Conservation (phyloP, 1,140 invertebrate genomes). For the Cydia strobilella region DNA sequence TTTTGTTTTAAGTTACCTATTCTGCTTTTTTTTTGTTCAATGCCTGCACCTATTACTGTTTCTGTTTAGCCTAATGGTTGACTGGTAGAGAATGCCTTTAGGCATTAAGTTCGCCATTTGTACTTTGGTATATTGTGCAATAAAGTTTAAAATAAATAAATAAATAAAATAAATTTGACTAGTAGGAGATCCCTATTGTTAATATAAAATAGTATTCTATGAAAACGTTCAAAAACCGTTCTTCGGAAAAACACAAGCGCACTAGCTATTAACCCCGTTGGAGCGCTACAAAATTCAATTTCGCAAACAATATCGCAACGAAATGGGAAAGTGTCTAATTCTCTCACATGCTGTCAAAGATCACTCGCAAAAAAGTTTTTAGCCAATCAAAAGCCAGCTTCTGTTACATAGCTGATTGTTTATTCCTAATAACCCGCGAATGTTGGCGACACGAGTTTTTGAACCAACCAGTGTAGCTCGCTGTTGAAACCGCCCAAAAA, state of each 20-base stretch:
- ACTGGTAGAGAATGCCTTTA: too few relatives aligned
- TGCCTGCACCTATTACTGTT: too few relatives aligned
- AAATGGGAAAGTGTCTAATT: constrained; percentile 24
- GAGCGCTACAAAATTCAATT: not conserved
- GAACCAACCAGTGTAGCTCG: not conserved
- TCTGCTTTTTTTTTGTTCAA: too few relatives aligned
- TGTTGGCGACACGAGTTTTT: not conserved
- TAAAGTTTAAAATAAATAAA: too few relatives aligned
- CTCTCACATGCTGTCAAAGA: constrained; percentile 13
- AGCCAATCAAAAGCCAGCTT: constrained; percentile 12
- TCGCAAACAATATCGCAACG: not conserved
- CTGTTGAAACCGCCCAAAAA: not conserved
- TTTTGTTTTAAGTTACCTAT: too few relatives aligned
- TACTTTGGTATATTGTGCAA: too few relatives aligned
- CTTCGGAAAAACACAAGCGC: not conserved
- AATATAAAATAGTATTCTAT: not conserved
- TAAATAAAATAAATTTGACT: too few relatives aligned
- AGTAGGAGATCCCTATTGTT: too few relatives aligned
- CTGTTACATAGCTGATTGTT: constrained; percentile 22
- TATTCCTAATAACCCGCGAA: not conserved
- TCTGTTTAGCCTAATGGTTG: too few relatives aligned
- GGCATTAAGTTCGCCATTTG: too few relatives aligned
- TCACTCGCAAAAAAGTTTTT: constrained; percentile 3
- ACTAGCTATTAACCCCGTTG: not conserved
- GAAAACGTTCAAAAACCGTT: not conserved